Evolutionary conservation across 2,888 invertebrate genomes (phyloP), one percentile per base, ranked within the genome.

Genomic region (Macrosoma leucophasiata): DNA sequence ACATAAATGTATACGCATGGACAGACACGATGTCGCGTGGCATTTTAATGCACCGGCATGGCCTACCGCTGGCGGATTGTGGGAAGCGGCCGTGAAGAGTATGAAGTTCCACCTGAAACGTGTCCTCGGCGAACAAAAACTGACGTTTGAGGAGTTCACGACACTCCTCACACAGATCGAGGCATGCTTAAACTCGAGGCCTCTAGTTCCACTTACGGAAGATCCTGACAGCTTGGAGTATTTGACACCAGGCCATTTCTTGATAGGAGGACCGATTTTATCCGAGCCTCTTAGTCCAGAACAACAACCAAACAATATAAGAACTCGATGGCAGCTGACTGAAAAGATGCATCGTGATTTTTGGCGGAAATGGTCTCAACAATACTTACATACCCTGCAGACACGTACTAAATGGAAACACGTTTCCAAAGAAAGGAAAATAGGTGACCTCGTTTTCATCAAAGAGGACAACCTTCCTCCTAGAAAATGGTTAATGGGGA

Each of bases 81-180:
- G 41, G 29, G 44, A 44, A 10, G 33, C 39, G 1, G 18, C 22
- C 3, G 43, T 43, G 10, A 43, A 44, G 21, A 33, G 33, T 20
- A 30, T 22, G 0, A 42, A 44, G 26, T 41, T 23, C 19, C 43
- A 44, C 21, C 29, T 48, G 22, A 48, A 44, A 25, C 28, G 43
- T 22, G 9, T 40, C 10, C 5, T 46, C 10, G 21, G 29, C 14
- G 36, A 33, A 1, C 7, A 2, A 12, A 2, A 15, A 9, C 14
- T 40, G 4, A 36, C 39, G 1, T 46, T 32, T 29, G 43, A 43
- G 11, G 30, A 41, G 12, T 11, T 41, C 1, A 20, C 19, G 11
- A 43, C 46, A 2, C 25, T 46, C 2, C 15, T 46, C 7, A 9
- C 10, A 23, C 31, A 46, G 29, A 42, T 43, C 12, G 46, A 46